These are phyloP conservation scores for Oncopodura yosiiana DNA, from an alignment of 1,140 invertebrate species.

Conservation along the genomic window DNA sequence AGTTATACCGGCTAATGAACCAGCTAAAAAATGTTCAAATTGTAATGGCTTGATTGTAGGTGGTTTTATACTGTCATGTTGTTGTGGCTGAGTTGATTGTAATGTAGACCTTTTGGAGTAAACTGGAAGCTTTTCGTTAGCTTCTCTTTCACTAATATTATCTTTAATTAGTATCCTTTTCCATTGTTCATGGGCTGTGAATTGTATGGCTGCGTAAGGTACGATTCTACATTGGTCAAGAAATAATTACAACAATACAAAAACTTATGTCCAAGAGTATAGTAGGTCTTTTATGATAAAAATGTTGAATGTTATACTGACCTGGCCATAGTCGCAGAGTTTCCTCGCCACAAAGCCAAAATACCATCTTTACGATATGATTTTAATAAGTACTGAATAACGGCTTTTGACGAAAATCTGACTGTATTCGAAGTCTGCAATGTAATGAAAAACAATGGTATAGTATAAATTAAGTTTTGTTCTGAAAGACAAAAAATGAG, in stretches of 20 bases:
- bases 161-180: conserved; percentile 69
- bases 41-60: neutral
- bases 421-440: conserved; percentile 46
- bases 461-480: conserved; percentile 29
- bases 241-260: no score
- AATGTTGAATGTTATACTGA: no score
- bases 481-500: conserved; percentile 37
- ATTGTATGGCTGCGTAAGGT: conserved; percentile 95
- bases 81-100: neutral
- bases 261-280: no score
- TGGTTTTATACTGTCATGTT: neutral
- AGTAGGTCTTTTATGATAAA: no score
- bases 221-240: conserved; percentile 66
- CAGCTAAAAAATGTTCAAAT: conserved; percentile 46
- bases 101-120: no score
- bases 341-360: conserved; percentile 83
- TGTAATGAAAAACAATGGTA: neutral
- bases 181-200: conserved; percentile 93
- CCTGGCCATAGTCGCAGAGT: conserved; percentile 93
- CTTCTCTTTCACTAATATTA: conserved; percentile 16
- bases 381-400: conserved; percentile 62
- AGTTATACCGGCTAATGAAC: conserved; percentile 85
- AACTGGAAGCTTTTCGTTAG: neutral
- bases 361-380: conserved; percentile 65
- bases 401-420: conserved; percentile 67